Base-by-base conservation (phyloP, 2,797 vertebrate genomes). In the Poeciliopsis infans region DNA sequence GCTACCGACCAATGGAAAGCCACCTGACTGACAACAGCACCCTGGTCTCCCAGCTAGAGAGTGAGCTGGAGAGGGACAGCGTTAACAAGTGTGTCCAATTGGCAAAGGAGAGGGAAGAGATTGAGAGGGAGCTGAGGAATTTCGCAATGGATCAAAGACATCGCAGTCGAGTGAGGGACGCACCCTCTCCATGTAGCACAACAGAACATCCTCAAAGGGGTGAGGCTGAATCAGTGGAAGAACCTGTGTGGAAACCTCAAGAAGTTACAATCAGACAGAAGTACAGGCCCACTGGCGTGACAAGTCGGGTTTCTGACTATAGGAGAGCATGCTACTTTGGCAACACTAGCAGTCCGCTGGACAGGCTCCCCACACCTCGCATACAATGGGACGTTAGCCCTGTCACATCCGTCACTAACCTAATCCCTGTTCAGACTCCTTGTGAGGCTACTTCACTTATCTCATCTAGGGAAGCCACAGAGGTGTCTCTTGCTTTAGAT, bases 321-420 rank as follows among this genome's bases (percentile, higher is more conserved):
- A 92, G 95, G 28, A 92, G 80, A 68, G 95, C 95, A 0, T 96
- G 95, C 86, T 96, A 96, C 90, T 96, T 96, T 76, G 94, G 95
- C 28, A 96, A 66, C 85, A 95, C 95, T 41, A 96, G 96, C 89
- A 96, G 96, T 81, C 96, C 96, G 1, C 90, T 95, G 94, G 94
- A 95, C 59, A 89, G 87, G 15, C 85, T 91, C 76, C 82, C 92
- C 31, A 57, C 91, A 2, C 82, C 93, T 72, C 86, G 77, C 71
- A 93, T 96, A 51, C 94, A 95, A 36, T 96, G 96, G 96, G 95
- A 96, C 83, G 93, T 96, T 25, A 96, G 96, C 77, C 96, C 96
- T 1, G 95, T 96, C 12, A 92, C 89, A 1, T 95, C 95, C 0
- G 72, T 88, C 70, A 94, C 94, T 66, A 93, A 82, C 81, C 92